Evolutionary conservation across 2,113 vertebrate genomes (phyloP), one percentile per base, ranked within the genome.

Genomic region (Ochotona princeps): DNA sequence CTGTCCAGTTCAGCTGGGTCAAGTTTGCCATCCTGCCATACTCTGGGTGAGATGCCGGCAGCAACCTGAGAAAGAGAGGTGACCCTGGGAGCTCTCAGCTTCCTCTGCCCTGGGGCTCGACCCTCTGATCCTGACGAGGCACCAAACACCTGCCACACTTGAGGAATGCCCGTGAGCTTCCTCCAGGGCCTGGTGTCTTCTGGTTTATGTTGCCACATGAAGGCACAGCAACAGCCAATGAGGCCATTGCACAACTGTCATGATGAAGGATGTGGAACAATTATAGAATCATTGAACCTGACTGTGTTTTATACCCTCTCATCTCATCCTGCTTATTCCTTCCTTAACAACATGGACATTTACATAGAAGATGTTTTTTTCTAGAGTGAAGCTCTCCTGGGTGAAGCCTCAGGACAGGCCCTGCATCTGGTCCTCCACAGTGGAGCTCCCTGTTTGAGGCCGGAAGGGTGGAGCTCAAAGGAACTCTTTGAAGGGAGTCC

Each of bases 271-370:
- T 63, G 73, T 72, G 61, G 38, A 89, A 47, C 21, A 70, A 63
- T 90, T 91, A 47, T 21, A 81, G 32, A 85, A 63, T 63, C 73
- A 66, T 78, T 74, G 89, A 78, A 49, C 28, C 15, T 83, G 32
- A 83, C 20, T 23, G 9, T 12, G 35, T 80, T 63, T 63, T 47
- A 44, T n/a, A 72, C 26, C 8, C 14, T 18, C 18, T 92, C 20
- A 49, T 14, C 25, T 88, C 75, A 51, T 70, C 57, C 51, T 65
- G 15, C 26, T 73, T 88, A 26, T 79, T 69, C 61, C 54, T 90
- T 93, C 69, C 70, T 75, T 87, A 70, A 54, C 6, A 75, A 35
- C 11, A 63, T 44, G 11, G 76, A 63, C 44, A 75, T 81, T 89
- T 92, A 49, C 60, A 51, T 35, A 26, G 25, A 35, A 13, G 51